phyloP scores from a whole-genome alignment of 2,888 invertebrate species.

The Acrobasis suavella region DNA sequence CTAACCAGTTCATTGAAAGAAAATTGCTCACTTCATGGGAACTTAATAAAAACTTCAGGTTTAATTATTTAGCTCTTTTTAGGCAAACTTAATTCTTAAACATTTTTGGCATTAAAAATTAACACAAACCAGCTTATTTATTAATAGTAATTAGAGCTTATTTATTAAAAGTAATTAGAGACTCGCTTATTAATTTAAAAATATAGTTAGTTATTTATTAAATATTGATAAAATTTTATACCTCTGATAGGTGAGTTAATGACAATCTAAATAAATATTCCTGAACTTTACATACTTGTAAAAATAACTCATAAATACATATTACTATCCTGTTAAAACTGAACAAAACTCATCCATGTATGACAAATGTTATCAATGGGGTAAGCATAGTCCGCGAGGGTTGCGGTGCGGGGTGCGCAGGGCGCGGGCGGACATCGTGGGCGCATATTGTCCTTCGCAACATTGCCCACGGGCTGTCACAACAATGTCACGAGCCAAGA shows the following conservation, averaged over 20 bases:
- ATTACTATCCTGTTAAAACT: background rate
- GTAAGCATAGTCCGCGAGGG: constrained; percentile 18
- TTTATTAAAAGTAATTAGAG: too few relatives aligned
- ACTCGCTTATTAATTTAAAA: too few relatives aligned
- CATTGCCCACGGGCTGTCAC: constrained; percentile 61
- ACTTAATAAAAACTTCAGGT: background rate
- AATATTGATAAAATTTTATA: too few relatives aligned
- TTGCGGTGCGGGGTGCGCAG: constrained; percentile 37
- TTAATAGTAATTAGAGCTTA: too few relatives aligned
- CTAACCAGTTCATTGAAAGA: constrained; percentile 3
- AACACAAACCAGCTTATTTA: too few relatives aligned
- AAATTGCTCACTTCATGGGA: background rate
- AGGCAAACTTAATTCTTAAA: too few relatives aligned
- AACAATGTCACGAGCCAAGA: constrained; percentile 42
- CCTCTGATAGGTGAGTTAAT: too few relatives aligned
- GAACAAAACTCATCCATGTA: constrained; percentile 1
- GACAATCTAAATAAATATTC: background rate
- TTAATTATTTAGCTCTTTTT: background rate
- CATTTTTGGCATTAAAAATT: too few relatives aligned
- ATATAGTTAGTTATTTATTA: too few relatives aligned
- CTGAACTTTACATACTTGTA: background rate
- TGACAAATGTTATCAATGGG: constrained; percentile 19
- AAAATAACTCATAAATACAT: background rate
- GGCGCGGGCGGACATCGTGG: constrained; percentile 65
- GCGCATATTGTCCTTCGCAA: constrained; percentile 70